Conservation (phyloP, 2,888 invertebrate species). For the Clanis bilineata region DNA sequence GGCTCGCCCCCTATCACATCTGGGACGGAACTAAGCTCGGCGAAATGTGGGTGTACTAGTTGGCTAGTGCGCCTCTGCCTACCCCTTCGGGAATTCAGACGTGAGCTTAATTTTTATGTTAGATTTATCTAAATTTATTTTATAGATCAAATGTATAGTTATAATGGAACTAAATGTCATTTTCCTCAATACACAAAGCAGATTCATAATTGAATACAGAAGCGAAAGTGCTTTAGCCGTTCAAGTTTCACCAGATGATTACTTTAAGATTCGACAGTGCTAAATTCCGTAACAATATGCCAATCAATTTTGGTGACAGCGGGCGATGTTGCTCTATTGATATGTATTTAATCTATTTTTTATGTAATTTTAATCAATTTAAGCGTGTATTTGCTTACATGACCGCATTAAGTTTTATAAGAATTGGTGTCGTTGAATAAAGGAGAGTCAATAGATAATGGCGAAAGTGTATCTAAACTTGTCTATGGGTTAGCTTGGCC, state of each 20-base stretch:
- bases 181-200: not conserved
- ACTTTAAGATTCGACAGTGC: not conserved
- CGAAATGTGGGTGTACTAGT: no score
- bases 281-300: constrained; percentile 5
- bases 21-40: no score
- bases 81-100: no score
- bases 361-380: not conserved
- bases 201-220: not conserved
- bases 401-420: not conserved
- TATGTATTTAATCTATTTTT: not conserved
- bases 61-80: no score
- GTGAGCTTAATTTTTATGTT: no score
- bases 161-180: not conserved
- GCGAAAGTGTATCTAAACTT: not conserved
- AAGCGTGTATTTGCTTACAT: not conserved
- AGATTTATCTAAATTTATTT: no score
- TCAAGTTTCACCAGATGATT: constrained; percentile 4
- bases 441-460: not conserved
- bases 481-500: not conserved
- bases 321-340: not conserved
- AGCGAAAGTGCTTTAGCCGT: not conserved
- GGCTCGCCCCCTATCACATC: no score
- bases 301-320: constrained; percentile 7
- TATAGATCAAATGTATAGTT: no score
- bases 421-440: not conserved